Evolutionary conservation across 2,797 vertebrate genomes (phyloP).

Genomic region (Petrocephalus schoutedeni): DNA sequence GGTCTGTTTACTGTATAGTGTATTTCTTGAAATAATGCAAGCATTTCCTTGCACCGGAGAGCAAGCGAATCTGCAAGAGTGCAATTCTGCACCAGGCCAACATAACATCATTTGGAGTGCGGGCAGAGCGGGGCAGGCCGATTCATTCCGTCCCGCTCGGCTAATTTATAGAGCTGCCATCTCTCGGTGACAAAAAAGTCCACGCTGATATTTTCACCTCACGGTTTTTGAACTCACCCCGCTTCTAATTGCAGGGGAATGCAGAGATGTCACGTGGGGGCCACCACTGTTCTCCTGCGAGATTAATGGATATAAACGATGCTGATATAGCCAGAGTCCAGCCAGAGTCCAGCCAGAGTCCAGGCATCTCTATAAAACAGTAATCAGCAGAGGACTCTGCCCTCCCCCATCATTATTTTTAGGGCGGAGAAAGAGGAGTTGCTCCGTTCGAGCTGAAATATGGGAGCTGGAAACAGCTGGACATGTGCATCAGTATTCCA

Average conservation of each 20-base stretch:
- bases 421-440: not conserved
- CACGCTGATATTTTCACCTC: not conserved
- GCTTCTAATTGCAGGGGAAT: not conserved
- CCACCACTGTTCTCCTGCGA: not conserved
- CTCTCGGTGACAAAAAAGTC: not conserved
- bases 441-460: not conserved
- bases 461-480: not conserved
- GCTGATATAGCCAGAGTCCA: not conserved
- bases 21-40: not conserved
- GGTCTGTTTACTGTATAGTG: constrained; percentile 2
- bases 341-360: not conserved
- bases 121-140: not conserved
- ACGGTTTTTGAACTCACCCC: not conserved
- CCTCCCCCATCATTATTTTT: not conserved
- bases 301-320: not conserved
- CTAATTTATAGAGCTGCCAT: not conserved
- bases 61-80: not conserved
- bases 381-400: not conserved
- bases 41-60: not conserved
- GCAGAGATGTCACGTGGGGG: not conserved
- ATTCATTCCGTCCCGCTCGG: not conserved
- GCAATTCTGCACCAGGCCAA: not conserved
- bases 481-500: not conserved
- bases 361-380: not conserved
- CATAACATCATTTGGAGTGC: not conserved